Evolutionary conservation across 1,140 invertebrate genomes (phyloP), one percentile per base, ranked within the genome.

Genomic region (Chlorops oryzae): DNA sequence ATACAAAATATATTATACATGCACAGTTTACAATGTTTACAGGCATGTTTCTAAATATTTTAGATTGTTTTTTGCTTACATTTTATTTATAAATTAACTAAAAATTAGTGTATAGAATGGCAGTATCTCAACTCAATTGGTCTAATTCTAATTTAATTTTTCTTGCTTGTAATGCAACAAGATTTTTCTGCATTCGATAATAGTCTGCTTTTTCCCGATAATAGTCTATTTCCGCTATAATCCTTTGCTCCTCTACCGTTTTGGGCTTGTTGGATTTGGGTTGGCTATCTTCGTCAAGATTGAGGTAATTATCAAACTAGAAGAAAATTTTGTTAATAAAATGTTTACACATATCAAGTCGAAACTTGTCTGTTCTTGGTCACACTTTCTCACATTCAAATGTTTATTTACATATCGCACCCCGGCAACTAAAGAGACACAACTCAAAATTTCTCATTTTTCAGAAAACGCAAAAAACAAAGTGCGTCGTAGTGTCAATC

Each of bases 181-280:
- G 37, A 38, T 56, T 51, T 27, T 50, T 56, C 27, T 56, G 54
- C 27, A 49, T 49, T 12, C 47, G 41, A 42, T 52, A 56, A 37
- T 48, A 56, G 0, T 40, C 50, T 6, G 50, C 54, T 15, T 52
- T 56, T 41, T 56, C 46, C 10, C 54, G 54, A 22, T 48, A 56
- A 37, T 56, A 56, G 6, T 51, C 50, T 22, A 52, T 56, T 52
- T 51, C 45, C 5, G 50, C 46, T n/a, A 52, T 9, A 27, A 56
- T 27, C 12, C 54, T 34, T 38, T 56, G 37, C 21, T 51, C 54
- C 5, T 21, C 45, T 47, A 20, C 10, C n/a, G 42, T 25, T 18
- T 27, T 38, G 35, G 5, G 18, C 6, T 42, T 9, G n/a, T 20
- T 21, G 5, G 13, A 9, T 20, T 42, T 18, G 5, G 20, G 9